These are phyloP conservation scores for Melieria omissa DNA, from an alignment of 2,888 invertebrate species.

Conservation along the genomic window DNA sequence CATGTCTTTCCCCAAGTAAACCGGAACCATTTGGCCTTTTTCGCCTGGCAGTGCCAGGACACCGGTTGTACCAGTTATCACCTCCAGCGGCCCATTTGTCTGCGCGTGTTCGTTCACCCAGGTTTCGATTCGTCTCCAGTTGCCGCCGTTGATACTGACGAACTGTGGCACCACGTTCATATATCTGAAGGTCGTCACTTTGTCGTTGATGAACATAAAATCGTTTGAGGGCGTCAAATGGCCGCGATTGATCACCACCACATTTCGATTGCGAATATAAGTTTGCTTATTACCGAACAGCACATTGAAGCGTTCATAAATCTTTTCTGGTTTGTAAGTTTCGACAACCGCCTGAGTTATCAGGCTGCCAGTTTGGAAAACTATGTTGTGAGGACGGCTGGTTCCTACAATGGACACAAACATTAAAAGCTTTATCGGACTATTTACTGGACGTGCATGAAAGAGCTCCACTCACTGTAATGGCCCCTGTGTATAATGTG, in stretches of 20 bases:
- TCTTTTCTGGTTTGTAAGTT: conserved; percentile 46
- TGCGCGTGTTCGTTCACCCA: conserved; percentile 64
- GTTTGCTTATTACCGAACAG: conserved; percentile 31
- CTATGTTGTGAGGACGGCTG: conserved; percentile 27
- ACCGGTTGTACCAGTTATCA: conserved; percentile 38
- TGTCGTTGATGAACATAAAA: conserved; percentile 65
- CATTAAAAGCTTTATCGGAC: background rate
- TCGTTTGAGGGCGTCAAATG: conserved; percentile 68
- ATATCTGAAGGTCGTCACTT: conserved; percentile 68
- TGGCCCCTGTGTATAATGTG: no score
- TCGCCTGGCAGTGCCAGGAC: conserved; percentile 25
- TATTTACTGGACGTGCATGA: no score
- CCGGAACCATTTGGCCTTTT: background rate
- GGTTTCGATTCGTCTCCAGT: conserved; percentile 69
- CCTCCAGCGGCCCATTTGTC: background rate
- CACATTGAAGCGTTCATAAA: conserved; percentile 39
- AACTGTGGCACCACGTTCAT: conserved; percentile 69
- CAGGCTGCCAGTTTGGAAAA: conserved; percentile 47
- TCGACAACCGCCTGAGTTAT: conserved; percentile 47
- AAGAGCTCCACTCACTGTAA: no score
- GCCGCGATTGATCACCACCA: conserved; percentile 61
- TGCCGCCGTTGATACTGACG: conserved; percentile 69
- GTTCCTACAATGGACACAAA: conserved; percentile 20
- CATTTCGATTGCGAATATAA: conserved; percentile 33
- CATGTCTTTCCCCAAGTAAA: conserved; percentile 32